phyloP scores from a whole-genome alignment of 2,113 vertebrate genomes.

The Heterotilapia buettikoferi region DNA sequence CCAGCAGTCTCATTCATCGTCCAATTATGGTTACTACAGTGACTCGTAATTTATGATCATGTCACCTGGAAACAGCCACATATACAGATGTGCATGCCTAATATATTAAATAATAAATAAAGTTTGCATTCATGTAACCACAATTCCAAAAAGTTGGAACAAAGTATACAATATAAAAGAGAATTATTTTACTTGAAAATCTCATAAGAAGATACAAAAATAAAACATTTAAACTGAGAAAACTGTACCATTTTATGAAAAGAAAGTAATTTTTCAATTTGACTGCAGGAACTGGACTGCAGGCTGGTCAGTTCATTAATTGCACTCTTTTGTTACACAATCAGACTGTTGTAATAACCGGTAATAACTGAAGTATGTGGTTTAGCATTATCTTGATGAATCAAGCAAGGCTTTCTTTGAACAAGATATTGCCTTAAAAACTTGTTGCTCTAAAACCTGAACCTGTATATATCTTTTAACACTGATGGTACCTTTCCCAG shows the following conservation, averaged over 20 bases:
- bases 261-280: neutral
- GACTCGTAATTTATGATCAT: neutral
- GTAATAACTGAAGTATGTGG: neutral
- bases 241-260: neutral
- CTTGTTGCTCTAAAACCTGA: neutral
- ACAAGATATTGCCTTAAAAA: neutral
- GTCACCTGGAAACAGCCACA: neutral
- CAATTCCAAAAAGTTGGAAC: neutral
- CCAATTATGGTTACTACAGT: slow-evolving; percentile 1
- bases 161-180: neutral
- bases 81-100: neutral
- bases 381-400: neutral
- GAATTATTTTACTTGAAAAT: neutral
- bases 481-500: neutral
- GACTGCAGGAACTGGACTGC: neutral
- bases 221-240: neutral
- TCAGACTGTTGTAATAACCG: neutral
- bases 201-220: neutral
- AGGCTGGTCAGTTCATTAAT: neutral
- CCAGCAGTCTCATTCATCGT: slow-evolving; percentile 3
- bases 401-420: neutral
- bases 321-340: neutral
- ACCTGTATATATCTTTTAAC: neutral
- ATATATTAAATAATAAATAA: neutral
- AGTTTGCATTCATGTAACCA: neutral